Evolutionary conservation across 2,113 vertebrate species (phyloP).

Genomic region (Balaeniceps rex): DNA sequence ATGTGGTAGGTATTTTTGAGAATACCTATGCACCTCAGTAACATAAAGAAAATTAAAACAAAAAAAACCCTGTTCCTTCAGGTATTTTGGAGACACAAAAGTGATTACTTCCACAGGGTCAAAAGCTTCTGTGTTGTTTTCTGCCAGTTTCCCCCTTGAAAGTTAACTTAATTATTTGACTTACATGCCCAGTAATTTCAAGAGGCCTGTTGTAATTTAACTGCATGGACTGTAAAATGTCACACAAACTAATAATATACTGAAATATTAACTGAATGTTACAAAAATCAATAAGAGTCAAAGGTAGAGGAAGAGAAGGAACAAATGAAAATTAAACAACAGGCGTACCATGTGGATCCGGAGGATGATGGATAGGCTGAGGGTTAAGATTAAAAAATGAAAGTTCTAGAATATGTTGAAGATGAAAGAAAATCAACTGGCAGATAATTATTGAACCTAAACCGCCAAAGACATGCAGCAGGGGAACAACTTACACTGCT

Average conservation of each 20-base stretch:
- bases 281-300: conserved; percentile 22
- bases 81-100: not conserved
- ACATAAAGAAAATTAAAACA: not conserved
- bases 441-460: not conserved
- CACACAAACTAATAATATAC: conserved; percentile 8
- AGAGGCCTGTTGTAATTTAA: not conserved
- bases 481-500: not conserved
- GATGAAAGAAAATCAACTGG: not conserved
- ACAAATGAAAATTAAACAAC: not conserved
- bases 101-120: not conserved
- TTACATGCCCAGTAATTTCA: conserved; percentile 8
- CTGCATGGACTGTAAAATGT: conserved; percentile 17
- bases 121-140: not conserved
- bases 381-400: not conserved
- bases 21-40: not conserved
- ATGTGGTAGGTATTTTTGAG: not conserved
- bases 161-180: not conserved
- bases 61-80: not conserved
- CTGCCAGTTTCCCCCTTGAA: not conserved
- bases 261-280: conserved; percentile 35
- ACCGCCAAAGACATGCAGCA: not conserved
- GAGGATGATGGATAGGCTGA: not conserved
- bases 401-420: not conserved
- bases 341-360: not conserved
- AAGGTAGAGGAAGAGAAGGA: conserved; percentile 1